Conservation (phyloP, 2,888 invertebrate species). For the Disparrhopalites patrizii region DNA sequence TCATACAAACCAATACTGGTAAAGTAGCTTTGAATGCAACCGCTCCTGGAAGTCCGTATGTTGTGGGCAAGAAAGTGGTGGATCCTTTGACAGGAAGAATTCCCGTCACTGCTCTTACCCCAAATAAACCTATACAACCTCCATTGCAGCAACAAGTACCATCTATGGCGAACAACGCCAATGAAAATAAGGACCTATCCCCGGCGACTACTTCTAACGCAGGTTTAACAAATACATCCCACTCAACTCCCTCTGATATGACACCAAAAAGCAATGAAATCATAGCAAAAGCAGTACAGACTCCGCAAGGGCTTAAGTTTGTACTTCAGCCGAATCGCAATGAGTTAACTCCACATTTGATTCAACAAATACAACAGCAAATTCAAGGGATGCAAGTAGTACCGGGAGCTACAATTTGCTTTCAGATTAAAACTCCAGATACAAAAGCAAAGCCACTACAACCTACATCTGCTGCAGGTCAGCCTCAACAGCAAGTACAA, state of each 20-base stretch:
- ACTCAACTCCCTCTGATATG: constrained; percentile 27
- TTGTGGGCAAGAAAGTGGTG: constrained; percentile 6
- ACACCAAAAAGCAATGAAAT: constrained; percentile 33
- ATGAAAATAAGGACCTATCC: constrained; percentile 36
- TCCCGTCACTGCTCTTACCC: constrained; percentile 32
- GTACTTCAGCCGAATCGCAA: constrained; percentile 76
- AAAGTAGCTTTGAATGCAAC: too few relatives aligned
- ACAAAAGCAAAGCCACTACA: constrained; percentile 2
- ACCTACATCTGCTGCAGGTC: constrained; percentile 2
- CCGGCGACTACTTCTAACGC: constrained; percentile 28
- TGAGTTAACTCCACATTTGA: constrained; percentile 61
- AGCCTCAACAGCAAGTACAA: too few relatives aligned
- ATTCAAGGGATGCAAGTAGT: constrained; percentile 63
- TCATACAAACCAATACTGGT: too few relatives aligned
- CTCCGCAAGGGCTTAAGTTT: constrained; percentile 77
- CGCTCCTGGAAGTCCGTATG: constrained; percentile 3
- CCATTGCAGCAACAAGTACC: constrained; percentile 49
- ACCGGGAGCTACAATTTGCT: constrained; percentile 25
- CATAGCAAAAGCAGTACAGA: constrained; percentile 64
- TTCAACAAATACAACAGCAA: constrained; percentile 77
- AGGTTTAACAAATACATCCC: constrained; percentile 31
- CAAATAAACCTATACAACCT: too few relatives aligned
- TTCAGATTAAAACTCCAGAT: constrained; percentile 18
- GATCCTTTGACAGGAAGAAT: too few relatives aligned
- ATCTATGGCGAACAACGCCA: constrained; percentile 48